phyloP scores from a whole-genome alignment of 1,140 invertebrate species.

The Apocrypta bakeri region DNA sequence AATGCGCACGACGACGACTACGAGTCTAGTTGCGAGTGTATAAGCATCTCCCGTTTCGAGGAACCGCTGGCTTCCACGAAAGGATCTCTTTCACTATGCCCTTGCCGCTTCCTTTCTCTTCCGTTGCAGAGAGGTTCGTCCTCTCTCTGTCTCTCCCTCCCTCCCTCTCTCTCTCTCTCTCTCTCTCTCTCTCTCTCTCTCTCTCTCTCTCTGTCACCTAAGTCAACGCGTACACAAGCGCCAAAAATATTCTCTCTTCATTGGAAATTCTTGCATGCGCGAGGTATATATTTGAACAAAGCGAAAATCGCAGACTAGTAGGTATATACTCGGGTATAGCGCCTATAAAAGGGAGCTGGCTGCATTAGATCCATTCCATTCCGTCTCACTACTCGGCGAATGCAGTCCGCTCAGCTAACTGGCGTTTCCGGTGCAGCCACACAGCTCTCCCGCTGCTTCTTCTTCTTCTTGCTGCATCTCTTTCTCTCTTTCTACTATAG shows the following conservation, averaged over 20 bases:
- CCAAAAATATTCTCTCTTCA: no score
- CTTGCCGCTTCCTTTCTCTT: background rate
- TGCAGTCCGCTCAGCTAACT: slow-evolving; percentile 60
- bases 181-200: background rate
- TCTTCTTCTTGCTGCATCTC: slow-evolving; percentile 30
- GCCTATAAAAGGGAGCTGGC: no score
- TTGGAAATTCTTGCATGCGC: background rate
- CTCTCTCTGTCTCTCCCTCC: slow-evolving; percentile 32
- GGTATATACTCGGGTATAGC: no score
- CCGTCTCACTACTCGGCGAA: slow-evolving; percentile 44
- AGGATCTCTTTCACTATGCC: slow-evolving; percentile 41
- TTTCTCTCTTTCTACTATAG: slow-evolving; percentile 20
- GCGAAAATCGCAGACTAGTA: no score
- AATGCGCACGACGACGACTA: background rate
- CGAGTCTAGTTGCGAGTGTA: background rate
- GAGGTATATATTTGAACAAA: background rate
- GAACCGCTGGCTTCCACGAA: slow-evolving; percentile 40
- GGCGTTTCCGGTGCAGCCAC: slow-evolving; percentile 60
- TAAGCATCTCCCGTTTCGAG: slow-evolving; percentile 24
- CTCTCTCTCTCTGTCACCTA: background rate
- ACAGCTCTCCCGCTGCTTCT: slow-evolving; percentile 37
- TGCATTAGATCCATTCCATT: slow-evolving; percentile 55
- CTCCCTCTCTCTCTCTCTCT: background rate
- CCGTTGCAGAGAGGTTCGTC: background rate
- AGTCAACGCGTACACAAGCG: no score